These are phyloP conservation scores for Abrostola tripartita DNA, from an alignment of 2,888 invertebrate species.

Conservation along the genomic window DNA sequence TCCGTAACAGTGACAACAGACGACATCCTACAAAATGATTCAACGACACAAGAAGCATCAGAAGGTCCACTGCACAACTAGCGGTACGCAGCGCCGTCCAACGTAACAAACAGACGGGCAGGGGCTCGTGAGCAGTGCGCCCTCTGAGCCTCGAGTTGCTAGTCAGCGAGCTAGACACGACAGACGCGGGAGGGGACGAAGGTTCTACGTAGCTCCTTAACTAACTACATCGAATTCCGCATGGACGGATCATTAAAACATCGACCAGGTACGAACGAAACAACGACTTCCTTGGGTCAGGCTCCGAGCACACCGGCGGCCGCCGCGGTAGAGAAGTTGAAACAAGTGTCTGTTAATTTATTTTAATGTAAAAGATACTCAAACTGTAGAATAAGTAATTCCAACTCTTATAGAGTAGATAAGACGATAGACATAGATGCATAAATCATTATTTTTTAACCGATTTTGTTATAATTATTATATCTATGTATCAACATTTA, in stretches of 20 bases:
- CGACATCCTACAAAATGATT: constrained; percentile 33
- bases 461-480: no score
- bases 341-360: no score
- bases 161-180: constrained; percentile 48
- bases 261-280: constrained; percentile 82
- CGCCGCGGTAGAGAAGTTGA: neutral
- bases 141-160: constrained; percentile 7
- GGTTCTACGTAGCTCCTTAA: constrained; percentile 76
- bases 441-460: no score
- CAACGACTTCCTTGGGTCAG: constrained; percentile 50
- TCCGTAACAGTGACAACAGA: constrained; percentile 32
- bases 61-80: neutral
- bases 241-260: constrained; percentile 80
- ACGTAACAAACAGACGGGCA: constrained; percentile 2
- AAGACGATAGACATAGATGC: no score
- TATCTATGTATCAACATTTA: no score
- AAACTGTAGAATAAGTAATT: neutral
- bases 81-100: neutral
- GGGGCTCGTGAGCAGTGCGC: neutral
- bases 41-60: constrained; percentile 12
- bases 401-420: no score
- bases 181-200: constrained; percentile 43
- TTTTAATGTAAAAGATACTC: no score
- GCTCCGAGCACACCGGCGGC: constrained; percentile 11
- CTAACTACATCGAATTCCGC: constrained; percentile 78